Percentiles rank a stretch among this genome's conserved stretches.
Evolutionary conservation across 2,888 invertebrate species (phyloP).

Genomic region (Microdon myrmicae): DNA sequence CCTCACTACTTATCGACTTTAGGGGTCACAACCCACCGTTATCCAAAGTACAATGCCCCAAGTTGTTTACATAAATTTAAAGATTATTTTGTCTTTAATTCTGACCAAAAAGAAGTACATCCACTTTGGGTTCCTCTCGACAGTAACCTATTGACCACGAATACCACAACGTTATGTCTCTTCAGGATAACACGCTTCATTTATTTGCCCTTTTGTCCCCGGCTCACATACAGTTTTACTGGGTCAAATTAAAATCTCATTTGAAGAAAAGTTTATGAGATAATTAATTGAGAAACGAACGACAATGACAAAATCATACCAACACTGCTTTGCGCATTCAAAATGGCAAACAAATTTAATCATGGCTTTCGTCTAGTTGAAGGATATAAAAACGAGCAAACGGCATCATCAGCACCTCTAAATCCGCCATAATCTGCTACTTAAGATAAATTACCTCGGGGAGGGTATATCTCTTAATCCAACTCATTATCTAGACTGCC

Average conservation of each 20-base stretch:
- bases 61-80: no score
- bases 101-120: no score
- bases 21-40: no score
- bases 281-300: slow-evolving; percentile 18
- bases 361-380: slow-evolving; percentile 8
- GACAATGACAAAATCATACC: neutral
- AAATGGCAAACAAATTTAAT: slow-evolving; percentile 18
- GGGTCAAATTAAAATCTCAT: slow-evolving; percentile 30
- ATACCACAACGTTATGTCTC: no score
- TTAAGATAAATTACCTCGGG: slow-evolving; percentile 30
- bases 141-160: no score
- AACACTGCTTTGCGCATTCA: neutral
- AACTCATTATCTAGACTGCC: slow-evolving; percentile 23
- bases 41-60: no score
- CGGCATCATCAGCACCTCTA: slow-evolving; percentile 12
- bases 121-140: no score
- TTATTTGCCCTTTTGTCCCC: neutral
- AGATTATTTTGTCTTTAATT: no score
- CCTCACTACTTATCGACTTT: no score
- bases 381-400: slow-evolving; percentile 8
- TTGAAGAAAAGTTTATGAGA: slow-evolving; percentile 22
- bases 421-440: slow-evolving; percentile 31
- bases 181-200: no score
- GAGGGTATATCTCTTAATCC: slow-evolving; percentile 31
- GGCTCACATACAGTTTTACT: slow-evolving; percentile 5